Conservation (phyloP, 2,113 vertebrate genomes). For the Arenaria interpres region DNA sequence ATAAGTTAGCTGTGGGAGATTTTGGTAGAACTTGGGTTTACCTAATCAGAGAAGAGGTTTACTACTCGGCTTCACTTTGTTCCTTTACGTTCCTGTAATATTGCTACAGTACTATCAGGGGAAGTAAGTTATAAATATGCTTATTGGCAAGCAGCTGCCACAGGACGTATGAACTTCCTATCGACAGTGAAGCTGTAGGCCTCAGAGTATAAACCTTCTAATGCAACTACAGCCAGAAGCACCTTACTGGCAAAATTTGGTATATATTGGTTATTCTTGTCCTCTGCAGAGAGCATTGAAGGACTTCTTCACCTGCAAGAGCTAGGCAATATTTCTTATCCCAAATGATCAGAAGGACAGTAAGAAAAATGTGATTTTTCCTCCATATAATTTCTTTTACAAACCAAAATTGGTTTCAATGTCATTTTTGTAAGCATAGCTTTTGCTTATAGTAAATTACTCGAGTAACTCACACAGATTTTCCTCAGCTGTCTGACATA, state of each 20-base stretch:
- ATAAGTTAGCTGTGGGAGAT: neutral
- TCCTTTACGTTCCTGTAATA: neutral
- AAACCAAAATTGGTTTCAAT: neutral
- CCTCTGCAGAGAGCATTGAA: neutral
- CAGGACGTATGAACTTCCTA: neutral
- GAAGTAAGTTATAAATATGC: neutral
- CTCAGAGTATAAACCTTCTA: neutral
- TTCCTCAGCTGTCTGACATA: neutral
- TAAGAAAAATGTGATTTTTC: neutral
- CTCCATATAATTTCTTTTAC: neutral
- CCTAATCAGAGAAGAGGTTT: neutral
- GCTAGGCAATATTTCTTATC: neutral
- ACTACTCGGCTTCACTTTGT: neutral
- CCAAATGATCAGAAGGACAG: neutral
- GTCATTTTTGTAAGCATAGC: neutral
- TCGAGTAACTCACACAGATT: neutral
- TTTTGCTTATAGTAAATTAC: neutral
- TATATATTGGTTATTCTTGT: neutral
- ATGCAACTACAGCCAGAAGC: neutral
- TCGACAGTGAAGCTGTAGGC: neutral
- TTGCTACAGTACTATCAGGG: rapidly evolving
- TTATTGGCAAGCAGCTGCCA: neutral
- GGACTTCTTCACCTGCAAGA: neutral
- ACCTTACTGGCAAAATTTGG: neutral
- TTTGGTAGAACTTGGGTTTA: neutral